These are phyloP conservation scores for Chelon auratus DNA, from an alignment of 2,797 vertebrate genomes.

Conservation along the genomic window DNA sequence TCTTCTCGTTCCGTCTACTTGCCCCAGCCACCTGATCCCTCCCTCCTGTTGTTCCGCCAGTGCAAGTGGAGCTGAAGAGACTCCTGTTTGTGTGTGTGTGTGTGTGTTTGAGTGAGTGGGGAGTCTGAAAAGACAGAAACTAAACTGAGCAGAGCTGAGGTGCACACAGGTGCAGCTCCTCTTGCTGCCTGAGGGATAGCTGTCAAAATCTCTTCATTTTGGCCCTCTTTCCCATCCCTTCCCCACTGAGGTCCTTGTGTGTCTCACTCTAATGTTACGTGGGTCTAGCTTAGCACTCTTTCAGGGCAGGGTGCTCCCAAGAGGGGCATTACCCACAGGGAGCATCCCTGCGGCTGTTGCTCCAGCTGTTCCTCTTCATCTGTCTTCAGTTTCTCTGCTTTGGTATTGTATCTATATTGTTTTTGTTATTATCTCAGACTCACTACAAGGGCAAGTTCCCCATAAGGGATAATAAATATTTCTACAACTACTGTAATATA, in stretches of 20 bases:
- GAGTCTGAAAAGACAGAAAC: constrained; percentile 54
- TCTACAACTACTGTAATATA: constrained; percentile 65
- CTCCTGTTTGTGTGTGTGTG: constrained; percentile 25
- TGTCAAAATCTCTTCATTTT: constrained; percentile 66
- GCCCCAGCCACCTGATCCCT: constrained; percentile 76
- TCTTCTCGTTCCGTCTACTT: constrained; percentile 51
- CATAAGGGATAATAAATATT: constrained; percentile 74
- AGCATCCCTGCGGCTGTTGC: constrained; percentile 58
- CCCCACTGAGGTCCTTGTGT: constrained; percentile 47
- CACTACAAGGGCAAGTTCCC: constrained; percentile 65
- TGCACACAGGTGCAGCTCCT: constrained; percentile 72
- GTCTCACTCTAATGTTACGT: constrained; percentile 46
- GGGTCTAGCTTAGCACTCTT: constrained; percentile 36
- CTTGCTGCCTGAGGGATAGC: constrained; percentile 57
- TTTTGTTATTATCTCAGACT: constrained; percentile 68
- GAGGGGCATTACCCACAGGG: constrained; percentile 38
- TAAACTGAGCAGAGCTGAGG: constrained; percentile 60
- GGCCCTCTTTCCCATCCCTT: constrained; percentile 40
- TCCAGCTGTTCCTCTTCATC: constrained; percentile 70
- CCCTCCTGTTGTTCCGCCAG: constrained; percentile 57
- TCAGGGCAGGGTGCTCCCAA: constrained; percentile 48
- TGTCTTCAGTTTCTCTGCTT: constrained; percentile 41
- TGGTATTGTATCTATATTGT: constrained; percentile 56
- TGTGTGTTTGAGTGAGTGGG: constrained; percentile 26
- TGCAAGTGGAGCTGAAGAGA: constrained; percentile 53